A percentile compares a stretch with the other conserved stretches of the same genome.
Evolutionary conservation across 2,797 vertebrate species (phyloP).

Genomic region (Nasua narica): DNA sequence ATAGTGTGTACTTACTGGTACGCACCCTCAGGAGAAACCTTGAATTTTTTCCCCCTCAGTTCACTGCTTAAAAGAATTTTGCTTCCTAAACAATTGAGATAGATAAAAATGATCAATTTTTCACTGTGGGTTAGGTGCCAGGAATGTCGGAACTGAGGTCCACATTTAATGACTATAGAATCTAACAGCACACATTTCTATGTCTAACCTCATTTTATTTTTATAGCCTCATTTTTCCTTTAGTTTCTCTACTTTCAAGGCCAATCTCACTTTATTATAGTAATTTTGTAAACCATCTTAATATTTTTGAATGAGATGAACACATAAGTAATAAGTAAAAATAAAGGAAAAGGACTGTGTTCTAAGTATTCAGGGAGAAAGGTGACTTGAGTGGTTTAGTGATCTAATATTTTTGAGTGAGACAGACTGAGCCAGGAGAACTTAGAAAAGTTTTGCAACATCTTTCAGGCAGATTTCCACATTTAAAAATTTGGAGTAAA

Average conservation of each 20-base stretch:
- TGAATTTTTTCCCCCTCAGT: background rate
- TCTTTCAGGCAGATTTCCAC: background rate
- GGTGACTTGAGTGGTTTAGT: background rate
- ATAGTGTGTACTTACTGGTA: background rate
- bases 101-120: background rate
- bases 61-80: background rate
- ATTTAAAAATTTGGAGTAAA: background rate
- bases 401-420: background rate
- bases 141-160: background rate
- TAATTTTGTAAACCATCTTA: background rate
- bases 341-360: background rate
- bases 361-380: background rate
- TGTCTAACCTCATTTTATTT: background rate
- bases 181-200: background rate
- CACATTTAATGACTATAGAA: background rate
- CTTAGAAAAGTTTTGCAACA: background rate
- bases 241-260: background rate
- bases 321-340: background rate
- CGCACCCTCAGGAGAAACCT: background rate
- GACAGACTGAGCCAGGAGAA: background rate
- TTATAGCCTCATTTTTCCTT: background rate
- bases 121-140: background rate
- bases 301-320: background rate
- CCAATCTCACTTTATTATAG: background rate
- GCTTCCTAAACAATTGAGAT: background rate